These are phyloP conservation scores for Himalopsyche kuldschensis DNA, from an alignment of 2,888 invertebrate species.

Conservation along the genomic window DNA sequence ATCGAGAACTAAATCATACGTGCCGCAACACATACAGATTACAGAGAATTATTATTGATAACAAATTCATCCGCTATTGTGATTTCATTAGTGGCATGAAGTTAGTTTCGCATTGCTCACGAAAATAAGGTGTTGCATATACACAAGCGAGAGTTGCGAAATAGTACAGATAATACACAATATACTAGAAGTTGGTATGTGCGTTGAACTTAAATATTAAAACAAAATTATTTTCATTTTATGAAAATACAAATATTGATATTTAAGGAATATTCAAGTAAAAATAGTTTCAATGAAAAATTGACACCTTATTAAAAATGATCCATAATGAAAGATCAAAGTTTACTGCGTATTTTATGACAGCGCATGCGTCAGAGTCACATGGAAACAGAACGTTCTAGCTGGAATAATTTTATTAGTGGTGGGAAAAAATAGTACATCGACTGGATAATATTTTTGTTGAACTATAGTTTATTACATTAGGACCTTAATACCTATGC, in stretches of 20 bases:
- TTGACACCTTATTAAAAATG: not conserved
- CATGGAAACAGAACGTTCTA: slow-evolving; percentile 2
- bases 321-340: slow-evolving; percentile 9
- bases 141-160: too few relatives aligned
- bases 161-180: too few relatives aligned
- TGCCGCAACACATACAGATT: slow-evolving; percentile 1
- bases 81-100: not conserved
- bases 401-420: not conserved
- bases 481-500: too few relatives aligned
- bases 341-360: not conserved
- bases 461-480: too few relatives aligned
- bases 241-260: too few relatives aligned
- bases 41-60: not conserved
- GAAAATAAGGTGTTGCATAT: not conserved
- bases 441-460: not conserved
- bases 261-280: too few relatives aligned
- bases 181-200: too few relatives aligned
- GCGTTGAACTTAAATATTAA: too few relatives aligned
- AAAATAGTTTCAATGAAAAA: too few relatives aligned
- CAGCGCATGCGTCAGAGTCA: slow-evolving; percentile 11
- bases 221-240: too few relatives aligned
- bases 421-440: not conserved
- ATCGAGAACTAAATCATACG: not conserved
- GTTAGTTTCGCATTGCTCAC: not conserved
- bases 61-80: not conserved